Base-by-base conservation (phyloP, 2,888 invertebrate genomes). In the Argynnis bischoffii region DNA sequence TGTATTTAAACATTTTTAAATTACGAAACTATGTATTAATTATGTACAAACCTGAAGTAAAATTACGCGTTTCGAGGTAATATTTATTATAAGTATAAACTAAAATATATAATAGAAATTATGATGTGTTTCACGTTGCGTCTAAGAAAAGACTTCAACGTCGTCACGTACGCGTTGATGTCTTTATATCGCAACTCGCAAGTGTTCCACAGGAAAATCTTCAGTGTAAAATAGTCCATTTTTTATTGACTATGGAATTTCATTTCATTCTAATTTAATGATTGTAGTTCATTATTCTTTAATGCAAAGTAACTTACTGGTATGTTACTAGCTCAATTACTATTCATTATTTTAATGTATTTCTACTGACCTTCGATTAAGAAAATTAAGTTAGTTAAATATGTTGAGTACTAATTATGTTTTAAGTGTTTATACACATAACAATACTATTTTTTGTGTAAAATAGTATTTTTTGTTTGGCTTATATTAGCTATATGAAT, bases 141-240 rank as follows among this genome's bases (percentile, higher is more conserved):
- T 48, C 41, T 71, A 74, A 72, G 73, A 67, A 72, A 67, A 70
- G 74, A 74, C 57, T 64, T 74, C 70, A 71, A 73, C 73, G 72
- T 41, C 66, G 66, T 67, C 66, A 66, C 72, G 73, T 75, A 63
- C 80, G 72, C 90, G 91, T 91, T 89, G 85, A 89, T 78, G 80
- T 91, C 89, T 90, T 89, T 90, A 86, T 81, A 86, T 86, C 78
- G 84, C 77, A 67, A 67, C 85, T 86, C 77, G 84, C 77, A 66
- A 67, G 63, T 51, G 35, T 65, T 63, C 53, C 48, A 26, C 48
- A 14, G 18, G 63, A 59, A 46, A 47, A 46, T 26, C 47, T 59
- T 55, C 59, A 35, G 18, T 13, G 14, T 26, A 48, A 4, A 59
- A 59, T 48, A 11, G 5, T 16, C 16, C 26, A n/a, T 6, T 26